Base-by-base conservation (phyloP, 2,113 vertebrate genomes). In the Eurystomus gularis region DNA sequence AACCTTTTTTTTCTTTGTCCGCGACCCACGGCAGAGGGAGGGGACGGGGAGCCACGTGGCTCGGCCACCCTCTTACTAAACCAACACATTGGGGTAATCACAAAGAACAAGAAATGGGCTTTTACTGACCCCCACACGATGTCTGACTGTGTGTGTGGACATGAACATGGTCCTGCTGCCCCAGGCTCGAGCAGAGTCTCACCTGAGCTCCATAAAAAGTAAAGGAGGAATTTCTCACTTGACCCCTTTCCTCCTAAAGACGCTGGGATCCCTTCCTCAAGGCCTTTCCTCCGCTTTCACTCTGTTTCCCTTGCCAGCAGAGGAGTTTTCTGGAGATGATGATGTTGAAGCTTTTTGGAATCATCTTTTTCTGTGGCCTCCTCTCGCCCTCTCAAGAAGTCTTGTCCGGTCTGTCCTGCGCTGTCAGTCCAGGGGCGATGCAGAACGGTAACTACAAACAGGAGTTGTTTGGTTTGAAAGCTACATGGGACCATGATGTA, bases 401-500 rank as follows among this genome's bases (percentile, higher is more conserved):
- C 4, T 2, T 86, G 68, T 95, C 96, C 0, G 97, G 93, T 0
- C 64, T 94, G 68, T 94, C 90, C 78, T 97, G 92, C 0, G 78
- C 84, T 0, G 23, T 96, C 69, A 96, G 95, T 4, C 13, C 87
- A 0, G 16, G 0, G 39, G 94, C 86, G 0, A 24, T 95, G 80
- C 65, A 85, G 75, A 73, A 93, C 0, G 91, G 97, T 97, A 97
- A 95, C 39, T 3, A 6, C 31, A 21, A 48, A 1, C 20, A 24
- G 0, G 3, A 20, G 2, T 2, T 25, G n/a, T 6, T 40, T 42
- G 39, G 6, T 35, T 3, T 8, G 54, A 25, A 19, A 77, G 49
- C 49, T 58, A 13, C 3, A 5, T 4, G 85, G 60, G 70, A 4
- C 29, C 1, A 0, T 26, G 54, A 5, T 0, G 0, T 18, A 31